Evolutionary conservation across 2,113 vertebrate genomes (phyloP), one percentile per base, ranked within the genome.

Genomic region (Scopus umbretta): DNA sequence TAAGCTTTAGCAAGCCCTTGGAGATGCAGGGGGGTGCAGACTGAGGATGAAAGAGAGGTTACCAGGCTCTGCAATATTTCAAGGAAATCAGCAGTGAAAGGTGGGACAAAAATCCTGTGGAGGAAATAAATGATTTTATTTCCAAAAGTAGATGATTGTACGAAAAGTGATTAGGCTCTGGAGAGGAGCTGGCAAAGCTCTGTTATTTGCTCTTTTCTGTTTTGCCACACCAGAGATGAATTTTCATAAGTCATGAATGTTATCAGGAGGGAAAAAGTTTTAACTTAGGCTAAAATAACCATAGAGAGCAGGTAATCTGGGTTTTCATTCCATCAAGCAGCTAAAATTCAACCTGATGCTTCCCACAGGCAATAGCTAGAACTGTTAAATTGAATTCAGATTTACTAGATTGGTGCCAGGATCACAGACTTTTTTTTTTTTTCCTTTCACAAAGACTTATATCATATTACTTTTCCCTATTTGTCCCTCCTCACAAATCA

Each of bases 311-410:
- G 76, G 59, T 71, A 95, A 84, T 78, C 34, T 68, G 73, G 27
- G 56, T 42, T 94, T 92, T 79, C 61, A 61, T 94, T 87, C 78
- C 6, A 1, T 75, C 81, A 91, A 45, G 56, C 47, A 89, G 76
- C 61, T 92, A 43, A 95, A 97, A 95, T 90, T 88, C 93, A 88
- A 47, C 58, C 42, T 90, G 85, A 82, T 82, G 74, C 58, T 96
- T 90, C 71, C 90, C 71, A 96, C 53, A 62, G 81, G 90, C 85
- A 85, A 78, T 85, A 95, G 66, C 45, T 90, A 34, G 49, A 80
- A 70, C 36, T 91, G 70, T 76, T 94, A 86, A 78, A 93, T 49
- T 88, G 47, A 93, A 93, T 94, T 94, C 80, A 91, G 68, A 94
- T 92, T 87, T 94, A 68, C 86, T 81, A 90, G 91, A 86, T 52